Conservation (phyloP, 1,140 invertebrate genomes). For the Drosophila asahinai region DNA sequence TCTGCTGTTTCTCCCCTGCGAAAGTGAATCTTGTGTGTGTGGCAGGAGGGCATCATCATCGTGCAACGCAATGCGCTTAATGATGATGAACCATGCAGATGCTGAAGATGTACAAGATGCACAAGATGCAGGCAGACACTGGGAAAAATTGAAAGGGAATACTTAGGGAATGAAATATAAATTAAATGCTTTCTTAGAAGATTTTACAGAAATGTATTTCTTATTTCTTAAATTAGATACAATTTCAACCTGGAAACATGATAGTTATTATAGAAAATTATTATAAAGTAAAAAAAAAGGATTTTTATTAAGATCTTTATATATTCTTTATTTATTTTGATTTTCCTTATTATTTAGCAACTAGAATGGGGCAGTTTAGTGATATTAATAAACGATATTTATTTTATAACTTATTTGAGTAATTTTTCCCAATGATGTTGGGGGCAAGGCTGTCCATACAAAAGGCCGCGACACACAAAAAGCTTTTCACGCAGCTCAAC, state of each 20-base stretch:
- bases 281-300: background rate
- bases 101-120: constrained; percentile 35
- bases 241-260: no score
- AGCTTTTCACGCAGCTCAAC: constrained; percentile 67
- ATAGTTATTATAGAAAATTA: background rate
- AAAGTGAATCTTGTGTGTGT: constrained; percentile 75
- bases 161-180: background rate
- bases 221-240: background rate
- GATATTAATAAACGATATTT: no score
- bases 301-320: background rate
- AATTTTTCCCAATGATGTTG: constrained; percentile 14
- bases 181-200: no score
- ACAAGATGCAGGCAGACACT: constrained; percentile 13
- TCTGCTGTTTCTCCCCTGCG: constrained; percentile 36
- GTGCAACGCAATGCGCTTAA: constrained; percentile 69
- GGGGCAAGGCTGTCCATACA: constrained; percentile 36
- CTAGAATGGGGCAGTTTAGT: no score
- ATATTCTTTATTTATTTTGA: background rate
- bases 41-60: constrained; percentile 46
- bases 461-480: constrained; percentile 61
- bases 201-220: no score
- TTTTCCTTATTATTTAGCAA: background rate
- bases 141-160: background rate
- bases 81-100: constrained; percentile 74
- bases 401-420: background rate